phyloP scores from a whole-genome alignment of 2,888 invertebrate genomes.

The Drosophila niveifrons region DNA sequence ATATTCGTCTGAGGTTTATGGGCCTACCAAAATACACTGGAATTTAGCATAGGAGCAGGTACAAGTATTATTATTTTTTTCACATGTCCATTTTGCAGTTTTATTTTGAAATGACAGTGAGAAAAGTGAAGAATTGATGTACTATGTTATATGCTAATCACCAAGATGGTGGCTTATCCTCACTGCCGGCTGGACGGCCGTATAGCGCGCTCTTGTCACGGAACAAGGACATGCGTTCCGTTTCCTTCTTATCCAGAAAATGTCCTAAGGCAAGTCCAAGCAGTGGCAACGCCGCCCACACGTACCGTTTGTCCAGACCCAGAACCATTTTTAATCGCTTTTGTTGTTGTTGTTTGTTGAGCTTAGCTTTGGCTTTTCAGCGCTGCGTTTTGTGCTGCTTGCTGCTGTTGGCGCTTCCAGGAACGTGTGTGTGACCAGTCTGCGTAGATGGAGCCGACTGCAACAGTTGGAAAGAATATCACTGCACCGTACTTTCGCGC shows the following conservation, averaged over 20 bases:
- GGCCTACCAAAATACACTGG: slow-evolving; percentile 2
- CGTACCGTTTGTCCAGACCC: slow-evolving; percentile 87
- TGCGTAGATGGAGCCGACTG: slow-evolving; percentile 88
- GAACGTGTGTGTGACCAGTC: slow-evolving; percentile 91
- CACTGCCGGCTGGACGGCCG: slow-evolving; percentile 88
- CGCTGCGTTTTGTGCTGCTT: slow-evolving; percentile 60
- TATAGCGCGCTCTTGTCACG: slow-evolving; percentile 93
- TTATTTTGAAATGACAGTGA: slow-evolving; percentile 56
- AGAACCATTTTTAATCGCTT: slow-evolving; percentile 85
- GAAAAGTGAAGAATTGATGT: slow-evolving; percentile 16
- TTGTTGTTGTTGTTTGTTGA: slow-evolving; percentile 82
- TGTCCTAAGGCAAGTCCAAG: slow-evolving; percentile 88
- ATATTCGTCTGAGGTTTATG: slow-evolving; percentile 9
- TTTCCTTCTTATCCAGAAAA: slow-evolving; percentile 89
- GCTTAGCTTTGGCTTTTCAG: slow-evolving; percentile 55
- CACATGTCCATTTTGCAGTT: slow-evolving; percentile 59
- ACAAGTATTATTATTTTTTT: slow-evolving; percentile 32
- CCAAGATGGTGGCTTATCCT: slow-evolving; percentile 90
- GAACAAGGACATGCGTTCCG: slow-evolving; percentile 89
- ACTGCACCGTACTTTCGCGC: slow-evolving; percentile 89
- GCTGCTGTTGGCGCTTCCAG: slow-evolving; percentile 88
- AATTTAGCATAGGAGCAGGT: slow-evolving; percentile 2
- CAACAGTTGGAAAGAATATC: slow-evolving; percentile 89
- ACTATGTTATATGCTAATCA: slow-evolving; percentile 52
- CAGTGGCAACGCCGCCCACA: slow-evolving; percentile 87